phyloP scores from a whole-genome alignment of 23 tunicate species.

The Ascidia mentula region DNA sequence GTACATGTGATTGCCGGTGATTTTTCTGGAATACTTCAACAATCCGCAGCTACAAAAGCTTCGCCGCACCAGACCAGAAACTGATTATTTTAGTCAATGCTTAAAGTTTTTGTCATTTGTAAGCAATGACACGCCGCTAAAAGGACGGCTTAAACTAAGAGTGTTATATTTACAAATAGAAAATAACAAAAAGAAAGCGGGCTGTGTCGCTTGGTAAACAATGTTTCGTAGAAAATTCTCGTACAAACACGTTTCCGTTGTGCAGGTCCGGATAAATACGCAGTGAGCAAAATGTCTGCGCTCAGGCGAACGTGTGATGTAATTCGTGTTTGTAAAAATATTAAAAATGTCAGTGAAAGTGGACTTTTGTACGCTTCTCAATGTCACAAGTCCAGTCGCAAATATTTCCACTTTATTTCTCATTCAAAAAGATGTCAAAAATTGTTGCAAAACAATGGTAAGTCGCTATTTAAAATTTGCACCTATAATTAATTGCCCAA shows the following conservation, averaged over 20 bases:
- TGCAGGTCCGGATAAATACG: not conserved
- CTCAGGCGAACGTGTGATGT: slow-evolving; percentile 3
- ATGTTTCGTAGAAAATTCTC: too few species aligned
- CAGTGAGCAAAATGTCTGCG: not conserved
- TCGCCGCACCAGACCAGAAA: too few species aligned
- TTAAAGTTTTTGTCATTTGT: too few species aligned
- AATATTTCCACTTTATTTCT: not conserved
- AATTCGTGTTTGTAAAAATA: slow-evolving; percentile 1
- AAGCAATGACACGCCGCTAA: too few species aligned
- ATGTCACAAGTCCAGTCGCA: not conserved
- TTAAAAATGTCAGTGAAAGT: not conserved
- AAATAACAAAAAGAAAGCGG: too few species aligned
- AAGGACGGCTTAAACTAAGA: too few species aligned
- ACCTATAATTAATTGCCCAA: too few species aligned
- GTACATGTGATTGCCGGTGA: too few species aligned
- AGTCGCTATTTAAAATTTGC: not conserved
- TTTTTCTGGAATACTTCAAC: too few species aligned
- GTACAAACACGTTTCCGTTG: not conserved
- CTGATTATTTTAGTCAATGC: too few species aligned
- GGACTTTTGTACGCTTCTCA: not conserved
- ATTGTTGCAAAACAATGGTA: not conserved
- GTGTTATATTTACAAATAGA: not conserved
- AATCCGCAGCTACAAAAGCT: too few species aligned
- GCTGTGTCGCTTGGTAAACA: too few species aligned
- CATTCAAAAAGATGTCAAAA: not conserved